A percentile compares a stretch with the other conserved stretches of the same genome.
Conservation (phyloP, 2,888 invertebrate genomes). For the Drosophila koepferae region DNA sequence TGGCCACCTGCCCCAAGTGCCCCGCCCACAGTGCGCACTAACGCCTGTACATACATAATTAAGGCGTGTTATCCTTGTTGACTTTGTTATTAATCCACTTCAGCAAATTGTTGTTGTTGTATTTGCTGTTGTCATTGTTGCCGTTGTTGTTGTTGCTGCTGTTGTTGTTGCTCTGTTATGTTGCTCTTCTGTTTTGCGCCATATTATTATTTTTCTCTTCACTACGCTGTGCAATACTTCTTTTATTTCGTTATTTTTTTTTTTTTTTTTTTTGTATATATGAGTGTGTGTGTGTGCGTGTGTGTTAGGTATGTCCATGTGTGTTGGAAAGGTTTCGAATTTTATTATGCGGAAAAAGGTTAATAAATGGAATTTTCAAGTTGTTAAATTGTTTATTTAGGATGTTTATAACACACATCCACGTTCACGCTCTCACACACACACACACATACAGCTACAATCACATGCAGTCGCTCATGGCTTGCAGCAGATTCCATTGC, state of each 20-base stretch:
- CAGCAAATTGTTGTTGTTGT: slow-evolving; percentile 58
- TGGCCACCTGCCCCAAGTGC: slow-evolving; percentile 38
- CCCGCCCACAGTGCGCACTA: slow-evolving; percentile 52
- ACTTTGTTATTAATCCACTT: slow-evolving; percentile 74
- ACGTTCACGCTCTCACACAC: slow-evolving; percentile 10
- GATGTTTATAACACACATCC: slow-evolving; percentile 36
- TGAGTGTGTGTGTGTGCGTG: slow-evolving; percentile 8
- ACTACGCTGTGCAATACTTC: slow-evolving; percentile 33
- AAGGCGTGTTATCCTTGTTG: slow-evolving; percentile 75
- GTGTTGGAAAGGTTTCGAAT: slow-evolving; percentile 57
- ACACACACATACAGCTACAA: neutral
- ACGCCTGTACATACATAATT: slow-evolving; percentile 73
- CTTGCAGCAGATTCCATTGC: slow-evolving; percentile 55
- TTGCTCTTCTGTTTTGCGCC: slow-evolving; percentile 29
- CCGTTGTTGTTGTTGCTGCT: slow-evolving; percentile 30
- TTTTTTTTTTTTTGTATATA: neutral
- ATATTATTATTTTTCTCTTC: slow-evolving; percentile 34
- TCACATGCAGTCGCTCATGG: slow-evolving; percentile 16
- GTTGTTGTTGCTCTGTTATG: slow-evolving; percentile 18
- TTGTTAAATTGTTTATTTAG: slow-evolving; percentile 77
- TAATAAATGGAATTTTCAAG: slow-evolving; percentile 75
- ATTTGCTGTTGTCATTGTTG: slow-evolving; percentile 13
- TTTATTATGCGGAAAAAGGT: slow-evolving; percentile 75
- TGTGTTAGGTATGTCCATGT: slow-evolving; percentile 8
- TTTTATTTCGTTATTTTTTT: slow-evolving; percentile 3